phyloP scores from a whole-genome alignment of 2,888 invertebrate genomes.

The Balanococcus diminutus region DNA sequence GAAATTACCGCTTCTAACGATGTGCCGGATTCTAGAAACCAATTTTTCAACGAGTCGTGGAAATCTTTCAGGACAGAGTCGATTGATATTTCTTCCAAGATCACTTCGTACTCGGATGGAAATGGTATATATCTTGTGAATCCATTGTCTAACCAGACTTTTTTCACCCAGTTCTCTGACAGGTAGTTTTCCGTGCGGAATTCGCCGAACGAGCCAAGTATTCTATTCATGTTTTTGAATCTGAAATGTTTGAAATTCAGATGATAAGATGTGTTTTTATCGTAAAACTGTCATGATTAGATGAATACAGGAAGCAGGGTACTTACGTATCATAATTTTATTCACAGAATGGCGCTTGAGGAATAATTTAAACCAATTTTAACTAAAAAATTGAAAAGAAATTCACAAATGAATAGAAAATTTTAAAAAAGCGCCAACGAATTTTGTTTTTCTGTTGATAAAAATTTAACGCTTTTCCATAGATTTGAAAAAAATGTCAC shows the following conservation, averaged over 20 bases:
- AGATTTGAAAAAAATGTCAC: not conserved
- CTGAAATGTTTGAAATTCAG: too few relatives aligned
- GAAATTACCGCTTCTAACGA: not conserved
- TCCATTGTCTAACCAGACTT: constrained; percentile 47
- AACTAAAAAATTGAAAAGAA: not conserved
- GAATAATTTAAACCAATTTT: not conserved
- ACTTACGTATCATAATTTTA: not conserved
- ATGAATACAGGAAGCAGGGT: not conserved
- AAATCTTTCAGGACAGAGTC: constrained; percentile 19
- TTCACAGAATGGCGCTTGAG: too few relatives aligned
- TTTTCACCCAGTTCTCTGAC: constrained; percentile 44
- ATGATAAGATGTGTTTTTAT: too few relatives aligned
- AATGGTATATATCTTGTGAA: constrained; percentile 14
- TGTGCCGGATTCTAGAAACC: constrained; percentile 21
- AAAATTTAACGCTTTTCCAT: not conserved
- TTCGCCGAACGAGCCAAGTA: constrained; percentile 14
- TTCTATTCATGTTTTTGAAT: constrained; percentile 39
- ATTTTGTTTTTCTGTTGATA: not conserved
- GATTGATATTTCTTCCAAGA: constrained; percentile 39
- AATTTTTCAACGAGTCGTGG: constrained; percentile 20
- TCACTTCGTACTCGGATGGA: constrained; percentile 41
- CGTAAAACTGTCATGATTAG: not conserved
- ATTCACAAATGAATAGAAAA: not conserved
- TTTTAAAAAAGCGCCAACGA: not conserved
- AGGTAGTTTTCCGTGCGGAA: constrained; percentile 35